Conservation (phyloP, 2,888 invertebrate species). For the Odontothrips loti region DNA sequence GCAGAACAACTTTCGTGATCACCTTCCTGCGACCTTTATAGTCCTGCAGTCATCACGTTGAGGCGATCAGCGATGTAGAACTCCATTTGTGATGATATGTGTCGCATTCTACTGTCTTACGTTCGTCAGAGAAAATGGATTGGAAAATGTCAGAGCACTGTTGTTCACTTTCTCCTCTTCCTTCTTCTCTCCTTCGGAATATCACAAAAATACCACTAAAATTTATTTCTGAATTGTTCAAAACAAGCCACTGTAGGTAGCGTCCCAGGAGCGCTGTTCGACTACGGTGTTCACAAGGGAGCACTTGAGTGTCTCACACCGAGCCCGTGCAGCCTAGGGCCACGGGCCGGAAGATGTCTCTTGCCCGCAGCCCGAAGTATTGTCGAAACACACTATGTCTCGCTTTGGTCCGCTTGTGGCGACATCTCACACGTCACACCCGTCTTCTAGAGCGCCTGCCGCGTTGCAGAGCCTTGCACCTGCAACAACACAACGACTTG, state of each 20-base stretch:
- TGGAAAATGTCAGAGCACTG: slow-evolving; percentile 1
- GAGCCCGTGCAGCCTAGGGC: too few relatives aligned
- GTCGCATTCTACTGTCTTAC: not conserved
- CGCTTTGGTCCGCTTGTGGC: not conserved
- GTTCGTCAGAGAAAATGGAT: not conserved
- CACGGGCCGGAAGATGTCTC: too few relatives aligned
- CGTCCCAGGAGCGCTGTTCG: too few relatives aligned
- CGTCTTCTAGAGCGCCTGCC: slow-evolving; percentile 7
- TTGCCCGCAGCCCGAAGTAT: too few relatives aligned
- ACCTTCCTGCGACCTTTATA: too few relatives aligned
- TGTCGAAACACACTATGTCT: too few relatives aligned
- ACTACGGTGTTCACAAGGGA: too few relatives aligned
- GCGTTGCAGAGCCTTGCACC: slow-evolving; percentile 17
- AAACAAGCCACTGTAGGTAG: too few relatives aligned
- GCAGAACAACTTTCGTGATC: too few relatives aligned
- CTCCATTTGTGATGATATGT: slow-evolving; percentile 5
- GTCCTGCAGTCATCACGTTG: too few relatives aligned
- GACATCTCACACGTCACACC: not conserved
- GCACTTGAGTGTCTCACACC: too few relatives aligned
- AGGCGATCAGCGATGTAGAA: not conserved
- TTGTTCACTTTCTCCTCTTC: not conserved
- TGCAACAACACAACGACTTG: not conserved
- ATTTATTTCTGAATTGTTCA: not conserved
- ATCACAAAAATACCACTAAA: slow-evolving; percentile 21
- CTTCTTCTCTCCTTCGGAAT: not conserved